Evolutionary conservation across 2,888 invertebrate species (phyloP).

Genomic region (Flabesymbios commensalis): DNA sequence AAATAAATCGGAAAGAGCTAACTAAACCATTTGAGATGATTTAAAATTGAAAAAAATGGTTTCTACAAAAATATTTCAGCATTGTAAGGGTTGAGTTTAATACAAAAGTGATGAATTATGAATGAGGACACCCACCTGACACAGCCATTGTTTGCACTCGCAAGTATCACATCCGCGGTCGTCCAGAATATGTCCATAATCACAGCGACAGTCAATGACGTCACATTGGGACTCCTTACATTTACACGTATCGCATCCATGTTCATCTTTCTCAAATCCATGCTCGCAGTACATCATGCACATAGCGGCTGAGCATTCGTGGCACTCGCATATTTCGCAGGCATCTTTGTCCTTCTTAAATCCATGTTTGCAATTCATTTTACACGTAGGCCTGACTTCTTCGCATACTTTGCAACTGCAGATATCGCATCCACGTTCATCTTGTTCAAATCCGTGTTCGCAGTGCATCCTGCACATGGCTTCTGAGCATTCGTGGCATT

Average conservation of each 20-base stretch:
- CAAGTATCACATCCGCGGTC: constrained; percentile 4
- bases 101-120: too few relatives aligned
- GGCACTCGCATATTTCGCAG: constrained; percentile 6
- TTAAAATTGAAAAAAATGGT: too few relatives aligned
- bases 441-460: constrained; percentile 19
- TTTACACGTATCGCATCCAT: constrained; percentile 15
- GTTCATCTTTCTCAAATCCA: constrained; percentile 16
- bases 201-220: not conserved
- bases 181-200: constrained; percentile 4
- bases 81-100: too few relatives aligned
- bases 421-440: constrained; percentile 13
- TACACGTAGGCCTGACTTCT: constrained; percentile 1
- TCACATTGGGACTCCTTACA: constrained; percentile 6
- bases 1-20: too few relatives aligned
- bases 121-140: constrained; percentile 1
- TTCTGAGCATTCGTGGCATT: constrained; percentile 1
- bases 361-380: constrained; percentile 17
- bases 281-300: constrained; percentile 16
- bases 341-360: constrained; percentile 14
- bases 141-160: constrained; percentile 4
- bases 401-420: constrained; percentile 3
- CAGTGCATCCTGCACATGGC: constrained; percentile 13
- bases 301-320: not conserved
- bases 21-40: too few relatives aligned
- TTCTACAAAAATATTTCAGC: too few relatives aligned